These are phyloP conservation scores for Furnarius figulus DNA, from an alignment of 2,113 vertebrate species.

Conservation along the genomic window DNA sequence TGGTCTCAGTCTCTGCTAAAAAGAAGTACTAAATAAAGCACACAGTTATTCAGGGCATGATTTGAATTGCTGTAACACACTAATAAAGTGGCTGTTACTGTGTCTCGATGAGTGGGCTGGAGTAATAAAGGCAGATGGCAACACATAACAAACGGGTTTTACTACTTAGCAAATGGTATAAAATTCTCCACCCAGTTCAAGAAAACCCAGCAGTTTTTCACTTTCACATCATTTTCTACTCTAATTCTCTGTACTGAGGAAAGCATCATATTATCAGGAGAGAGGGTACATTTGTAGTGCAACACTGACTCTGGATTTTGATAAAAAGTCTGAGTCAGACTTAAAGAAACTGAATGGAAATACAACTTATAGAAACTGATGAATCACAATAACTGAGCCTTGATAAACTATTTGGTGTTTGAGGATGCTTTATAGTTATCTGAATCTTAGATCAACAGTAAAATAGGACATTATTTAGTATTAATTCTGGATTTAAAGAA, in stretches of 20 bases:
- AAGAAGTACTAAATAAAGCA: background rate
- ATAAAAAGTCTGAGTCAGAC: background rate
- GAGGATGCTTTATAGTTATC: background rate
- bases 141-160: background rate
- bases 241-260: background rate
- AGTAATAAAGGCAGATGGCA: slow-evolving; percentile 23
- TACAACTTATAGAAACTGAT: background rate
- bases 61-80: background rate
- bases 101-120: background rate
- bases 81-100: background rate
- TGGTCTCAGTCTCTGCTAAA: background rate
- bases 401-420: background rate
- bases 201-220: background rate
- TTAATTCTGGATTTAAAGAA: background rate
- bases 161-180: background rate
- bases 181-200: background rate
- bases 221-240: background rate
- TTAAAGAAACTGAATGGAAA: background rate
- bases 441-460: background rate
- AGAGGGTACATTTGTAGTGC: rapidly evolving
- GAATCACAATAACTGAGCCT: background rate
- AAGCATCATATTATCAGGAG: background rate
- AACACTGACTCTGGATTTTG: background rate
- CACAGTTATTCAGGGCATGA: background rate
- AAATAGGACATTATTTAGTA: background rate